Evolutionary conservation across 2,888 invertebrate species (phyloP).

Genomic region (Acanthosepion lycidas): DNA sequence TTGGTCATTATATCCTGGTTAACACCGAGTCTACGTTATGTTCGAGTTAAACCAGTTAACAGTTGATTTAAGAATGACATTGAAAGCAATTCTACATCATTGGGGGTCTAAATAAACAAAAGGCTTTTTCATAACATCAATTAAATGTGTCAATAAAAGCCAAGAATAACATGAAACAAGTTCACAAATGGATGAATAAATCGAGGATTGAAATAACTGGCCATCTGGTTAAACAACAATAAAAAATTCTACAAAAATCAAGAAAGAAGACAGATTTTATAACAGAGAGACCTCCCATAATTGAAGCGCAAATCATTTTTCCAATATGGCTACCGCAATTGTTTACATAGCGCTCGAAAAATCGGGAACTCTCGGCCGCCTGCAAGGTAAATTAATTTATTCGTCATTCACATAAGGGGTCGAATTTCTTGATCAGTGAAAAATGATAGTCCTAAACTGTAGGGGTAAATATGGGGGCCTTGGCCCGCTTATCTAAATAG

Average conservation of each 20-base stretch:
- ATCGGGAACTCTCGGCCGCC: neutral
- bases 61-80: too few relatives aligned
- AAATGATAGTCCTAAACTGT: neutral
- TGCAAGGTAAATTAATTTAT: conserved; percentile 18
- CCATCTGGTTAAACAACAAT: neutral
- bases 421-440: neutral
- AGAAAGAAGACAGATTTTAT: neutral
- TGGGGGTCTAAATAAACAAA: neutral
- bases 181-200: neutral
- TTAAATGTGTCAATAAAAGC: neutral
- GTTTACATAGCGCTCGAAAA: neutral
- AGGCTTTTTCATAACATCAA: neutral
- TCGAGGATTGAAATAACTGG: neutral
- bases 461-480: neutral
- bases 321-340: neutral
- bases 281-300: neutral
- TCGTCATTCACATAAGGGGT: neutral
- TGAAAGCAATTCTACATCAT: neutral
- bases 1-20: too few relatives aligned
- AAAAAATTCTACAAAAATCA: neutral
- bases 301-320: neutral
- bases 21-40: too few relatives aligned
- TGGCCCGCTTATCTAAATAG: neutral
- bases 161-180: neutral
- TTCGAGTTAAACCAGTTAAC: too few relatives aligned